Percentiles rank a stretch among this genome's conserved stretches.
Conservation (phyloP, 2,113 vertebrate genomes). For the Pelecanoides urinatrix region DNA sequence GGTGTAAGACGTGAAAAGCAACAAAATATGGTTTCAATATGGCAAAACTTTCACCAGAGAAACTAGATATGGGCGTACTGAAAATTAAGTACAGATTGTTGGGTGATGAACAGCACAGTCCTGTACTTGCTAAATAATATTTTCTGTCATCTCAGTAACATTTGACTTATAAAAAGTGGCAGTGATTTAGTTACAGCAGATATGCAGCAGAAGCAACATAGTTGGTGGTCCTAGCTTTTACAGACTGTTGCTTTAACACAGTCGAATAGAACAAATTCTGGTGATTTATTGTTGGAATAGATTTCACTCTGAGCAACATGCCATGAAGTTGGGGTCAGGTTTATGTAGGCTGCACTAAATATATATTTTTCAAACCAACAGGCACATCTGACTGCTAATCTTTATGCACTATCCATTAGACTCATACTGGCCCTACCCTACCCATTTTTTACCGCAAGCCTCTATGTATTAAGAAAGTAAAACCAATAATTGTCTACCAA, state of each 20-base stretch:
- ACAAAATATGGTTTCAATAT: slow-evolving; percentile 48
- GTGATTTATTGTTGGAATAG: slow-evolving; percentile 40
- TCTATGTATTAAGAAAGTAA: not conserved
- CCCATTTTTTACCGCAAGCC: not conserved
- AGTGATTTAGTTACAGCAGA: not conserved
- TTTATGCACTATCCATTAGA: not conserved
- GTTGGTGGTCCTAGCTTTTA: slow-evolving; percentile 28
- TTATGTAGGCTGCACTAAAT: not conserved
- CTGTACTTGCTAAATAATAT: not conserved
- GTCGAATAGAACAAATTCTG: slow-evolving; percentile 31
- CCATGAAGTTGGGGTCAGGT: slow-evolving; percentile 28
- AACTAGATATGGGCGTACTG: not conserved
- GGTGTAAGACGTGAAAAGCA: not conserved
- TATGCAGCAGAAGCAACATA: not conserved
- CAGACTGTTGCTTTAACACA: slow-evolving; percentile 22
- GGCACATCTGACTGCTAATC: not conserved
- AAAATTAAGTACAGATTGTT: slow-evolving; percentile 45
- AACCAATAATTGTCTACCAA: not conserved
- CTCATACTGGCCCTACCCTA: not conserved
- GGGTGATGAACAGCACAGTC: not conserved
- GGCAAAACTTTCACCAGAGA: not conserved
- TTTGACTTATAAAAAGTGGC: not conserved
- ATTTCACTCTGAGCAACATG: slow-evolving; percentile 46
- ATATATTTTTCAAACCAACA: slow-evolving; percentile 1
- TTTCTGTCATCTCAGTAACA: not conserved